Conservation (phyloP, 2,797 vertebrate species). For the Anas flavirostris region DNA sequence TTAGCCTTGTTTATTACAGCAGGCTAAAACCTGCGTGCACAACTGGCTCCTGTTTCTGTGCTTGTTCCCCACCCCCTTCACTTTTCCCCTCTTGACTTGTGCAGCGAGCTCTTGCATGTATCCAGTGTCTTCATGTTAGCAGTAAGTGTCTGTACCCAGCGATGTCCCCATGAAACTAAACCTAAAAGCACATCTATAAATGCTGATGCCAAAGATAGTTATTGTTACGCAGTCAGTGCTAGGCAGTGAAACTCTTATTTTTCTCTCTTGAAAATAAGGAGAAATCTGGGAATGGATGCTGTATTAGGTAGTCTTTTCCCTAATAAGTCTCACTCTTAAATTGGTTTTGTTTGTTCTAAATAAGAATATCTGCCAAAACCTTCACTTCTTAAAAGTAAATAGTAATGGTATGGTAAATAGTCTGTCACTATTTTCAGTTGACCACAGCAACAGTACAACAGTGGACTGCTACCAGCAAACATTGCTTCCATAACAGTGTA, state of each 20-base stretch:
- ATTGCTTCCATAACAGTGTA: neutral
- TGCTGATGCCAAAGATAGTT: neutral
- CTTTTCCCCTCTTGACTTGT: neutral
- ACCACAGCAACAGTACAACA: neutral
- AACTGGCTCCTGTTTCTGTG: neutral
- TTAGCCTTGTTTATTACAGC: neutral
- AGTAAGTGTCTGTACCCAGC: no score
- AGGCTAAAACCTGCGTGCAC: neutral
- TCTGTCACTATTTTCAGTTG: accelerated
- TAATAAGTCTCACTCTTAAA: neutral
- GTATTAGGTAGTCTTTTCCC: neutral
- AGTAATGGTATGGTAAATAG: neutral
- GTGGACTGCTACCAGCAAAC: neutral
- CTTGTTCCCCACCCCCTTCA: accelerated
- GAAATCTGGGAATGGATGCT: neutral
- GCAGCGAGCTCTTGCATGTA: neutral
- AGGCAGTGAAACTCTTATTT: neutral
- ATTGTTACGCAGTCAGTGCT: neutral
- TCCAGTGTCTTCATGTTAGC: neutral
- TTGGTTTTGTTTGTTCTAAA: neutral
- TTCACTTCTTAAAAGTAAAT: neutral
- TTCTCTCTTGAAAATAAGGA: neutral
- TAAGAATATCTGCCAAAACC: neutral
- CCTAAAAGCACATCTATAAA: neutral
- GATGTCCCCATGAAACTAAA: neutral